phyloP scores from a whole-genome alignment of 2,888 invertebrate genomes.

The Gnatocerus cornutus region DNA sequence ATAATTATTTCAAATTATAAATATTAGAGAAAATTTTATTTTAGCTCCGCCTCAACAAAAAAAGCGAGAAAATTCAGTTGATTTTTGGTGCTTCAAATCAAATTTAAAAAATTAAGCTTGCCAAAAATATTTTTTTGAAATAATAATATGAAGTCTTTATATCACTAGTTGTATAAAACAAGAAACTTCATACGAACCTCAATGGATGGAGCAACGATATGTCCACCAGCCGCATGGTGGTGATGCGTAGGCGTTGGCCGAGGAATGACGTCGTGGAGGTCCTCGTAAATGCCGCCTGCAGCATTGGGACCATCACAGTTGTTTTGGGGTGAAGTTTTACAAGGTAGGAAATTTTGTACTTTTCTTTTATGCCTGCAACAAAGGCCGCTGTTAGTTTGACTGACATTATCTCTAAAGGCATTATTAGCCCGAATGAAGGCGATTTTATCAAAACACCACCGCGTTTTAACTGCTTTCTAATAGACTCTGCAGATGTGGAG shows the following conservation, averaged over 20 bases:
- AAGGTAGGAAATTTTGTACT: conserved; percentile 89
- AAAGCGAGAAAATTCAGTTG: no score
- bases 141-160: no score
- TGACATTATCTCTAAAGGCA: conserved; percentile 50
- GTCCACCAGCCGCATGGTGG: conserved; percentile 67
- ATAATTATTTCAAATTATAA: no score
- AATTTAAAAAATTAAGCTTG: no score
- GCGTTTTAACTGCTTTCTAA: conserved; percentile 10
- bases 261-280: conserved; percentile 80
- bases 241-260: conserved; percentile 70
- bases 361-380: conserved; percentile 87
- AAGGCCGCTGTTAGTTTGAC: conserved; percentile 55
- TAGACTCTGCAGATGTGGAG: neutral
- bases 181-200: conserved; percentile 65
- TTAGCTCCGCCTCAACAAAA: no score
- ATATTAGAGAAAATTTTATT: no score
- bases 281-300: conserved; percentile 84
- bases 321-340: conserved; percentile 81
- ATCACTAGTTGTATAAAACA: neutral
- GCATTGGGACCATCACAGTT: conserved; percentile 73
- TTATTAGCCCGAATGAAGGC: conserved; percentile 24
- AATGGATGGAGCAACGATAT: conserved; percentile 71
- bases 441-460: conserved; percentile 40
- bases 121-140: no score
- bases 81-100: no score